Evolutionary conservation across 2,888 invertebrate genomes (phyloP), one percentile per base, ranked within the genome.

Genomic region (Eretmocerus hayati): DNA sequence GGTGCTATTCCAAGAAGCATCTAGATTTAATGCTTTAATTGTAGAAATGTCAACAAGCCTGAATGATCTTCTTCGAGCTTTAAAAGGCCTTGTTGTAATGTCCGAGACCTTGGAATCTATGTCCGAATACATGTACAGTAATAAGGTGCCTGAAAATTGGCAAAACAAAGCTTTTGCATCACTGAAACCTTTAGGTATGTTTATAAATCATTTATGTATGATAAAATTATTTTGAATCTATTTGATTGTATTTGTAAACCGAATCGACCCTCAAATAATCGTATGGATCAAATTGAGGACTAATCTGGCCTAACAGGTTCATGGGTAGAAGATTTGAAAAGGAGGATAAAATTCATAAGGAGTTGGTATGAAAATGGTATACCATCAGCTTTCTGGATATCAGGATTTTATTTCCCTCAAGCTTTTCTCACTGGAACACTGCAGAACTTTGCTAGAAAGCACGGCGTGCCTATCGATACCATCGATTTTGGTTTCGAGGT

Each of bases 321-420:
- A 1, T 84, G 84, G 84, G 79, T 83, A 8, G 72, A 74, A 32
- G 84, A 85, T 63, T 70, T 84, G 36, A 74, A 75, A 35, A 75
- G 74, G 30, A 79, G 87, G 55, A 77, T 85, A 21, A 71, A 69
- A 36, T 84, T 84, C 71, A 78, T 84, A 65, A 71, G 72, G 39
- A 68, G 73, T 32, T 90, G 89, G 89, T 77, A 78, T 6, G 73
- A 77, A 15, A 47, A 67, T 0, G 86, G 85, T 8, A 84, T 86
- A 54, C 89, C 89, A 0, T 69, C 77, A 23, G 79, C 81, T 42
- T 89, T 88, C 73, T 90, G 89, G 89, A 83, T 90, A 56, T 87
- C 88, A 0, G 89, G 88, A 0, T 87, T 90, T 71, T 90, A 83
- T 72, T 90, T 89, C 72, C 88, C 89, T 0, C 89, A 90, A 67